Conservation (phyloP, 2,888 invertebrate species). For the Pammene fasciana region DNA sequence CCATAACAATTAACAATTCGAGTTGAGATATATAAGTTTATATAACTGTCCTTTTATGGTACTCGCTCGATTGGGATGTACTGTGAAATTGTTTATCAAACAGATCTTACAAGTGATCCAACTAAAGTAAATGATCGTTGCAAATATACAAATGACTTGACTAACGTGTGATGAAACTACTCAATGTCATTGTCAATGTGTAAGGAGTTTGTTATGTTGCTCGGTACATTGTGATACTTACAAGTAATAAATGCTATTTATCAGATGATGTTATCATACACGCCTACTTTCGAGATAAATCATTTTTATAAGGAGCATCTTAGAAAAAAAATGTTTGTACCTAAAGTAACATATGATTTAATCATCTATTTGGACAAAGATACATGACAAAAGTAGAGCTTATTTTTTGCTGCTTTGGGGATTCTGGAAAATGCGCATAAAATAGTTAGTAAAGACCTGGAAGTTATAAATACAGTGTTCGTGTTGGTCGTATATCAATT, state of each 20-base stretch:
- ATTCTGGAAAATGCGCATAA: too few species aligned
- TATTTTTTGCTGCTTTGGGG: too few species aligned
- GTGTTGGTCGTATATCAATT: background rate
- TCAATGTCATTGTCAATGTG: constrained; percentile 36
- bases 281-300: background rate
- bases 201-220: constrained; percentile 8
- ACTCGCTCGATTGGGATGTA: background rate
- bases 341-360: too few species aligned
- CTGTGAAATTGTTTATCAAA: constrained; percentile 33
- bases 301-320: background rate
- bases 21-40: too few species aligned
- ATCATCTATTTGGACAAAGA: too few species aligned
- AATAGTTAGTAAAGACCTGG: too few species aligned
- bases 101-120: constrained; percentile 23
- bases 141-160: constrained; percentile 25
- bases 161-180: constrained; percentile 30
- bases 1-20: too few species aligned
- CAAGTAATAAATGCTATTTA: background rate
- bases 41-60: too few species aligned
- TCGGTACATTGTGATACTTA: background rate
- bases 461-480: too few species aligned
- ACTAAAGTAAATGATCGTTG: constrained; percentile 27
- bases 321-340: background rate
- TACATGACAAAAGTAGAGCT: too few species aligned
- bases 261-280: constrained; percentile 14